Percentiles rank a stretch among this genome's conserved stretches.
Conservation (phyloP, 2,797 vertebrate genomes). For the Anabas testudineus region DNA sequence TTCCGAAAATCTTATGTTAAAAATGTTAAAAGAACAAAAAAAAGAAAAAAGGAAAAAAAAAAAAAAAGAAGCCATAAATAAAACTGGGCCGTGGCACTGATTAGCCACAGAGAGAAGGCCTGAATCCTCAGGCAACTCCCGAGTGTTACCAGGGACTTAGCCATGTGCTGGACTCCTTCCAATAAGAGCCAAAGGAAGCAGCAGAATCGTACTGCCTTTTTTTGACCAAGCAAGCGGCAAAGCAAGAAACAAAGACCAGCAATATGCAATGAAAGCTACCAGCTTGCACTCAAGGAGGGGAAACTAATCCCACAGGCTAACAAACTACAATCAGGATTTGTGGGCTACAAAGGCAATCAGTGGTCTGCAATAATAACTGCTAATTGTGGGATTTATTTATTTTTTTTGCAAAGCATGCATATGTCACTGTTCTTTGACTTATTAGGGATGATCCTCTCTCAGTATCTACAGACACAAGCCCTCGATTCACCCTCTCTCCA, state of each 20-base stretch:
- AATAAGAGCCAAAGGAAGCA: constrained; percentile 60
- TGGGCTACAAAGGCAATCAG: constrained; percentile 58
- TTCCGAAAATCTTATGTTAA: constrained; percentile 69
- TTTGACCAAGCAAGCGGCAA: constrained; percentile 45
- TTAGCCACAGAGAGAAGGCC: constrained; percentile 56
- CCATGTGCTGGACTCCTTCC: constrained; percentile 65
- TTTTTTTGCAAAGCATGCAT: constrained; percentile 78
- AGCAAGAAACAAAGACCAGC: constrained; percentile 68
- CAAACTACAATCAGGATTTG: constrained; percentile 62
- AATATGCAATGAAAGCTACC: constrained; percentile 72
- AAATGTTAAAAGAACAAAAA: constrained; percentile 54
- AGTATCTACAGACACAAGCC: constrained; percentile 69
- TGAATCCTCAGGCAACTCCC: constrained; percentile 55
- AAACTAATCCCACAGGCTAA: constrained; percentile 45
- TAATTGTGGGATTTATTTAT: constrained; percentile 37
- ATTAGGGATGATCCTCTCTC: constrained; percentile 64
- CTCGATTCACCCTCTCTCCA: constrained; percentile 69
- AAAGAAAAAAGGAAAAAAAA: constrained; percentile 49
- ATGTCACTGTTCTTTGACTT: constrained; percentile 65
- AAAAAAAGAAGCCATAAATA: constrained; percentile 74
- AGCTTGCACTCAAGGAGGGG: constrained; percentile 66
- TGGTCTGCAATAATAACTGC: constrained; percentile 66
- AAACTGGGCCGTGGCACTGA: constrained; percentile 57
- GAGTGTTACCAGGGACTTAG: constrained; percentile 62
- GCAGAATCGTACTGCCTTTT: constrained; percentile 30